Evolutionary conservation across 2,113 vertebrate species (phyloP).

Genomic region (Sinocyclocheilus grahami): DNA sequence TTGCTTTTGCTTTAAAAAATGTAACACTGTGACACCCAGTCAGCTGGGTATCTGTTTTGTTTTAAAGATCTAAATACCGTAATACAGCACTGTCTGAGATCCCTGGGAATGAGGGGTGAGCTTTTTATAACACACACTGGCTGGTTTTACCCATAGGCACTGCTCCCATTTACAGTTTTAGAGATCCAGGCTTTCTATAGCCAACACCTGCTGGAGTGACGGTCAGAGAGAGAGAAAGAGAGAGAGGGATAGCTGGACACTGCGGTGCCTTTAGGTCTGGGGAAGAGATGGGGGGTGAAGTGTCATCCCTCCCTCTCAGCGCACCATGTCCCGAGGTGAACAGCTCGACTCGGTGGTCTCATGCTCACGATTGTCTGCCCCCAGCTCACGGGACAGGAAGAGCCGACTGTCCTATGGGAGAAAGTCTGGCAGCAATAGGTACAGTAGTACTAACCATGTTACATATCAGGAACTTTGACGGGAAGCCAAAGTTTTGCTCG

Average conservation of each 20-base stretch:
- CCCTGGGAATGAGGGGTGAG: slow-evolving; percentile 29
- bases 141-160: slow-evolving; percentile 42
- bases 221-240: slow-evolving; percentile 17
- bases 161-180: slow-evolving; percentile 49
- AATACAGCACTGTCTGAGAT: slow-evolving; percentile 42
- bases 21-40: not conserved
- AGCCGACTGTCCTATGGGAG: slow-evolving; percentile 68
- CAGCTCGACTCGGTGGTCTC: slow-evolving; percentile 63
- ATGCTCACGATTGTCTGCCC: slow-evolving; percentile 67
- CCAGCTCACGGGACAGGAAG: slow-evolving; percentile 69
- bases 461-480: not conserved
- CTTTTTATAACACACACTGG: slow-evolving; percentile 49
- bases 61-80: slow-evolving; percentile 3
- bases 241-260: slow-evolving; percentile 53
- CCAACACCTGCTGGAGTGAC: slow-evolving; percentile 52
- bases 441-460: slow-evolving; percentile 44
- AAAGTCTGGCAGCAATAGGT: slow-evolving; percentile 69
- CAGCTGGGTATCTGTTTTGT: slow-evolving; percentile 8
- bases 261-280: slow-evolving; percentile 60
- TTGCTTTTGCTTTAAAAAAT: not conserved
- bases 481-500: not conserved
- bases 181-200: slow-evolving; percentile 56
- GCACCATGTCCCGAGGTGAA: slow-evolving; percentile 69
- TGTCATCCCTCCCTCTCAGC: slow-evolving; percentile 62
- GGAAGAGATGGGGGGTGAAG: slow-evolving; percentile 59